Evolutionary conservation across 1,140 invertebrate genomes (phyloP).

Genomic region (Danaus plexippus): DNA sequence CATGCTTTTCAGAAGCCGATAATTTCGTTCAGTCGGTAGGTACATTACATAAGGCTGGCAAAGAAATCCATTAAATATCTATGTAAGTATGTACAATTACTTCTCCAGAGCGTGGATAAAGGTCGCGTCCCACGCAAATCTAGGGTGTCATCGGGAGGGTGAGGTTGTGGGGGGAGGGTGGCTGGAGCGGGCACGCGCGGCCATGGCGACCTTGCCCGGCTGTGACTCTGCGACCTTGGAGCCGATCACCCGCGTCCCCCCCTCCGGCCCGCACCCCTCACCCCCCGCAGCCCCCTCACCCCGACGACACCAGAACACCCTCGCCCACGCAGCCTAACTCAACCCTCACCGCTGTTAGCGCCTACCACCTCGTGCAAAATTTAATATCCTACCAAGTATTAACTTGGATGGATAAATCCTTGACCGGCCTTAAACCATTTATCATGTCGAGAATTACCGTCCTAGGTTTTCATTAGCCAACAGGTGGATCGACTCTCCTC

Average conservation of each 20-base stretch:
- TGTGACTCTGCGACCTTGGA: conserved; percentile 69
- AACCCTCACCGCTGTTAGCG: conserved; percentile 32
- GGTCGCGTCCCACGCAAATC: conserved; percentile 67
- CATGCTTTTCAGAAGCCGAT: conserved; percentile 24
- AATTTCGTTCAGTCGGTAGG: conserved; percentile 17
- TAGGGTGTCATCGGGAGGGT: conserved; percentile 55
- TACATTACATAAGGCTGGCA: conserved; percentile 31
- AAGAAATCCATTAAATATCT: conserved; percentile 56
- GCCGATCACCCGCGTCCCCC: conserved; percentile 36
- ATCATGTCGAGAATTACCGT: conserved; percentile 1
- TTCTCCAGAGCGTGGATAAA: conserved; percentile 65
- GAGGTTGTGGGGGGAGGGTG: conserved; percentile 24
- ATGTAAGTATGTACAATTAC: conserved; percentile 58
- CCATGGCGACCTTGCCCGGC: conserved; percentile 67
- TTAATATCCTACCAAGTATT: conserved; percentile 45
- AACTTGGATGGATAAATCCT: conserved; percentile 14
- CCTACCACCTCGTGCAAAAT: conserved; percentile 58
- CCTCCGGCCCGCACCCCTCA: conserved; percentile 21
- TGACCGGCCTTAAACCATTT: conserved; percentile 8
- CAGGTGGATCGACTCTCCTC: conserved; percentile 12
- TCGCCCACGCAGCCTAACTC: conserved; percentile 27
- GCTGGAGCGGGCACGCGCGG: conserved; percentile 54
- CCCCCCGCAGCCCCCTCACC: conserved; percentile 25
- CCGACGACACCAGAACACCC: conserved; percentile 25
- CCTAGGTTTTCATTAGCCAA: conserved; percentile 5